Evolutionary conservation across 2,888 invertebrate species (phyloP), one percentile per base, ranked within the genome.

Genomic region (Nephrotoma guestfalica): DNA sequence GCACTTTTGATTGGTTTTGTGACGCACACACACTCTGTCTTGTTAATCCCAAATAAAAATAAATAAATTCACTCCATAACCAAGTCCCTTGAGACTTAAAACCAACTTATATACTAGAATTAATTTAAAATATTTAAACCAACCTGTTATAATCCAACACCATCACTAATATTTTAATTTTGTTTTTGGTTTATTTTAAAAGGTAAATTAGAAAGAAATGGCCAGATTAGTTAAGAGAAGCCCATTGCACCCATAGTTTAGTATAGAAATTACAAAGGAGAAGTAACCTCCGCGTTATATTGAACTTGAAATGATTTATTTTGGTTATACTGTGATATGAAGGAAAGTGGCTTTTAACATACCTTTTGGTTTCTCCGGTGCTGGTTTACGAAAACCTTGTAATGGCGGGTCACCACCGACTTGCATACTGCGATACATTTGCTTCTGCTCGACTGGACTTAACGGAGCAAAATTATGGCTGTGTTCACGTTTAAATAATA

Each of bases 351-450:
- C 3, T 18, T 71, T 71, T 9, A 71, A 71, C 71, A 71, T 92
- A 96, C 96, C 95, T 94, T 94, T 95, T 40, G 95, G 95, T 90
- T 94, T 94, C 90, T 96, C 95, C 41, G 98, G 98, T 15, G 97
- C 97, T 18, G 95, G 95, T 90, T 98, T 98, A 84, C 98, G 94
- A 90, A 99, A 94, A 83, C 99, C 99, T 90, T 97, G 94, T 9
- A 97, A 93, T 0, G 99, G 99, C 2, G 98, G 97, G 91, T 99
- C 98, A 0, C 98, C 98, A 0, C 99, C 99, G 87, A 96, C 95
- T 90, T 98, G 98, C 87, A 99, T 94, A 88, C 94, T 95, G 90
- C 96, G 95, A 92, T 99, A 99, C 11, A 96, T 96, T 87, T 95
- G 94, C 88, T 95, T 94, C 89, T 97, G 95, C 90, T 97, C 96